phyloP scores from a whole-genome alignment of 2,797 vertebrate genomes.

The Dicrostonyx torquatus region DNA sequence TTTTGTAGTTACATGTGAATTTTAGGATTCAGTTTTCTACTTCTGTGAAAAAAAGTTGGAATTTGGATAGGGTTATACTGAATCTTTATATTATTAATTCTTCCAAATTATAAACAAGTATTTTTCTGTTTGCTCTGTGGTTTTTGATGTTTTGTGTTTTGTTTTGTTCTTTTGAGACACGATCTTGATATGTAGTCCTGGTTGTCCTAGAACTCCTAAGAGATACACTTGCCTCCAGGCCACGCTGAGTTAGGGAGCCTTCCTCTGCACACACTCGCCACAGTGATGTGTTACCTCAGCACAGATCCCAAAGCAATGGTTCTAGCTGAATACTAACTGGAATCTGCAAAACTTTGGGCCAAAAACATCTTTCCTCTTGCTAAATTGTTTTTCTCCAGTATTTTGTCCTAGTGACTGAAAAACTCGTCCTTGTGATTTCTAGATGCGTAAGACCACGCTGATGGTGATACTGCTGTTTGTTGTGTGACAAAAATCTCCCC shows the following conservation, averaged over 20 bases:
- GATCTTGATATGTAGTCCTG: not conserved
- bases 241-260: not conserved
- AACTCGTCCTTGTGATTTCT: not conserved
- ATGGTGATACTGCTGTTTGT: not conserved
- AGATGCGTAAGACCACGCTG: not conserved
- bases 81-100: not conserved
- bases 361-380: not conserved
- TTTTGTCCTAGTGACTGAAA: not conserved
- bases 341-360: not conserved
- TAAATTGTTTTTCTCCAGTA: not conserved
- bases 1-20: not conserved
- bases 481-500: not conserved
- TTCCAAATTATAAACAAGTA: not conserved
- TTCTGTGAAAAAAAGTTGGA: not conserved
- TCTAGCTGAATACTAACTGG: not conserved
- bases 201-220: not conserved
- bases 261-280: fast-evolving
- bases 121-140: not conserved
- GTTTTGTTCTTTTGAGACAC: not conserved
- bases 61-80: not conserved
- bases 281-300: not conserved
- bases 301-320: not conserved
- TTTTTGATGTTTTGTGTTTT: not conserved
- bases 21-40: not conserved
- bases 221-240: not conserved